Evolutionary conservation across 2,113 vertebrate genomes (phyloP), one percentile per base, ranked within the genome.

Genomic region (Urocynchramus pylzowi): DNA sequence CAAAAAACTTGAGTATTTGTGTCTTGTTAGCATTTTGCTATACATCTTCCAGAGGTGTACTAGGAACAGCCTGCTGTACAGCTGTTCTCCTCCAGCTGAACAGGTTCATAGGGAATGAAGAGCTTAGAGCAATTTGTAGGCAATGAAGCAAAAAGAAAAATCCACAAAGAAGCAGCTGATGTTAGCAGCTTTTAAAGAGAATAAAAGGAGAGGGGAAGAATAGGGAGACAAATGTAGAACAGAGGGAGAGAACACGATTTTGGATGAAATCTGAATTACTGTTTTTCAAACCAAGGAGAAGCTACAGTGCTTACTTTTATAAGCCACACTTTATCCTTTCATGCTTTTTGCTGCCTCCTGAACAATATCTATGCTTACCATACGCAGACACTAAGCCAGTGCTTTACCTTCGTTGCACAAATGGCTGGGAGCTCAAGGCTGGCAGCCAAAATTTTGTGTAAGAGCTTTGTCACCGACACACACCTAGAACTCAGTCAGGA

Each of bases 121-220:
- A 94, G 93, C 97, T 98, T 95, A 97, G 80, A 97, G 97, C 93
- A 98, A 98, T 98, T 98, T 98, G 91, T 95, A 97, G 97, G 96
- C 97, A 97, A 89, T 28, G 91, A 97, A 97, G 95, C 96, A 97
- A 97, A 97, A 89, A 97, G 94, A 93, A 95, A 95, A 97, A 97
- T 96, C 92, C 95, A 96, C 96, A 97, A 97, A 97, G 95, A 97
- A 95, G 95, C 93, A 97, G 93, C 96, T 97, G 95, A 98, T 98
- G 96, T 95, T 97, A 97, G 95, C 97, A 90, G 73, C 96, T 98
- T 96, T 97, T 90, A 96, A 90, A 92, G 74, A 89, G 88, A 95
- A 57, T 90, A 93, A 95, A 95, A 94, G 80, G 71, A 73, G 95
- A 52, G 42, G 52, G 65, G 45, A 97, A 96, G 81, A 94, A 91